Conservation (phyloP, 2,888 invertebrate species). For the Beris morrisii region DNA sequence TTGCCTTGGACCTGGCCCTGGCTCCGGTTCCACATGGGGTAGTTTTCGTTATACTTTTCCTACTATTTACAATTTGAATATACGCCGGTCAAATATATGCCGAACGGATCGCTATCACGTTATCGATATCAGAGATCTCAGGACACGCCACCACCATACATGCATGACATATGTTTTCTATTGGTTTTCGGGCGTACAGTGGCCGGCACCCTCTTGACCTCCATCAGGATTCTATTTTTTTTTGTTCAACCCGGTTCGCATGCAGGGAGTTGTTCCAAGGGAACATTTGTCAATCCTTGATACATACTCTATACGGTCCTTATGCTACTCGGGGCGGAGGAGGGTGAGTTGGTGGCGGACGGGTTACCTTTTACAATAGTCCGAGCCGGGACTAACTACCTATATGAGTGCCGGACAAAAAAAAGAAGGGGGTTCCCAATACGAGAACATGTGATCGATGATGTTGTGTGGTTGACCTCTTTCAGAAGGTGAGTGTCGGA, state of each 20-base stretch:
- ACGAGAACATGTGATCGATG: conserved; percentile 36
- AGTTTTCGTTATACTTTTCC: conserved; percentile 22
- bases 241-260: conserved; percentile 23
- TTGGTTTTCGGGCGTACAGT: conserved; percentile 14
- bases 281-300: conserved; percentile 36
- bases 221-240: conserved; percentile 17
- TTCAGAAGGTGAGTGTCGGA: conserved; percentile 19
- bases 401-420: not conserved
- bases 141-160: conserved; percentile 38
- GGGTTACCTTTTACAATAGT: conserved; percentile 4
- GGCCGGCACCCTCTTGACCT: conserved; percentile 35
- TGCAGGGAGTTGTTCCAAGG: conserved; percentile 26
- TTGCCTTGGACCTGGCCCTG: no score
- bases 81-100: conserved; percentile 29
- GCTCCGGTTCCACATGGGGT: not conserved
- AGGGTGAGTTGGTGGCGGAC: conserved; percentile 6
- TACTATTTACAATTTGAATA: conserved; percentile 38
- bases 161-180: conserved; percentile 39
- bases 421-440: conserved; percentile 32
- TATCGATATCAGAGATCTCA: conserved; percentile 40
- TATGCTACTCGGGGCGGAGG: conserved; percentile 6
- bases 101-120: conserved; percentile 36
- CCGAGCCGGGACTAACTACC: not conserved
- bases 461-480: conserved; percentile 37
- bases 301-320: conserved; percentile 18